These are phyloP conservation scores for Cricetomys ansorgei DNA, from an alignment of 2,113 vertebrate genomes.

Conservation along the genomic window DNA sequence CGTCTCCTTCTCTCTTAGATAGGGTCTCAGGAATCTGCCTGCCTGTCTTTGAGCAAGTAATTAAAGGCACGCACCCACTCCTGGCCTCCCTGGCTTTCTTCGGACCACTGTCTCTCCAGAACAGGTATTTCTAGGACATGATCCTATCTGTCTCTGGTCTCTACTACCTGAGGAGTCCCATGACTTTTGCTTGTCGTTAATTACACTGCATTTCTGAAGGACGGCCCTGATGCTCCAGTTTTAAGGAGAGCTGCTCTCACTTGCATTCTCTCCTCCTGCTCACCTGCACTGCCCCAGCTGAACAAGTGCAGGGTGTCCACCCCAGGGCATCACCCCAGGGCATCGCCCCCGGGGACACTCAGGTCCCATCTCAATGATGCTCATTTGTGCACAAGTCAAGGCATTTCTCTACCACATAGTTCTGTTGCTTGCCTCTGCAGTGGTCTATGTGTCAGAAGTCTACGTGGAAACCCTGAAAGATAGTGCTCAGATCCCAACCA, in stretches of 20 bases:
- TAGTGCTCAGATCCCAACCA: background rate
- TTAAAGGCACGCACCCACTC: no score
- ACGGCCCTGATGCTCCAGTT: background rate
- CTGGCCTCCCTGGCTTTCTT: background rate
- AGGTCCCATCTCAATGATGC: fast-evolving
- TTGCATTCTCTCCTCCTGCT: background rate
- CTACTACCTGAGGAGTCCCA: background rate
- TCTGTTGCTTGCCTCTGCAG: no score
- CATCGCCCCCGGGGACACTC: background rate
- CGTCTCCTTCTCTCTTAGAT: no score
- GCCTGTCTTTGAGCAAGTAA: no score
- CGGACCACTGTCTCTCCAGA: fast-evolving
- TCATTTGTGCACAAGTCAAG: background rate
- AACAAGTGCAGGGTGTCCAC: fast-evolving
- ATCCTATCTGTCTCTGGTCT: fast-evolving
- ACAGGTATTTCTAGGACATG: no score
- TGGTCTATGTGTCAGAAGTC: background rate
- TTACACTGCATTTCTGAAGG: background rate
- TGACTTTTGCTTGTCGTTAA: background rate
- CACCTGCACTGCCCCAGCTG: background rate
- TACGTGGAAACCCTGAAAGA: no score
- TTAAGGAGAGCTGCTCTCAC: background rate
- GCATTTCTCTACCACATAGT: fast-evolving
- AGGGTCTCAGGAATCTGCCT: no score
- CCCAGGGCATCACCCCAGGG: background rate